Conservation (phyloP, 2,888 invertebrate species). For the Ophion ventricosus region DNA sequence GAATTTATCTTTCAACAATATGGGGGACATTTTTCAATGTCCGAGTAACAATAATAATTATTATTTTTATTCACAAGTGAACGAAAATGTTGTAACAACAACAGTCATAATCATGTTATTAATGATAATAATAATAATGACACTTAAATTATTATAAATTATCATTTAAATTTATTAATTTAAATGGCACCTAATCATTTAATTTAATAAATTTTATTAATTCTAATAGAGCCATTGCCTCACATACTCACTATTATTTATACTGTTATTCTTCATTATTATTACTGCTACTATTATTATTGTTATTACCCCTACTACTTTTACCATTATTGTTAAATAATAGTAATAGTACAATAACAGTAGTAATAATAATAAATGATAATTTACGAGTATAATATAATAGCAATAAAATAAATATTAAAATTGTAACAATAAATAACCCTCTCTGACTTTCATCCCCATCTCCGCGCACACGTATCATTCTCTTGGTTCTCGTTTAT, state of each 20-base stretch:
- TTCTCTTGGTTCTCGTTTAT: conserved; percentile 31
- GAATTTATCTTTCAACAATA: background rate
- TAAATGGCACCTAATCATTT: no score
- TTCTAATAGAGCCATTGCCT: background rate
- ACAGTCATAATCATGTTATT: background rate
- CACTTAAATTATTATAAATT: no score
- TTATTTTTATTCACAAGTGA: background rate
- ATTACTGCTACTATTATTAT: background rate
- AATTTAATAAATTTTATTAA: no score
- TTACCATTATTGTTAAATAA: no score
- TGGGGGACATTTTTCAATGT: background rate
- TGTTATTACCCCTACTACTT: background rate
- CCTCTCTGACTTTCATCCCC: conserved; percentile 23
- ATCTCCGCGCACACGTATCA: conserved; percentile 18
- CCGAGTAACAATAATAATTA: background rate
- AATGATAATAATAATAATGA: background rate
- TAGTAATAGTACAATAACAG: background rate
- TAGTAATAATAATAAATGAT: background rate
- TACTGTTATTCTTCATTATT: background rate
- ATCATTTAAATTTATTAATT: background rate
- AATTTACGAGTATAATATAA: background rate
- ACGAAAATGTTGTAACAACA: background rate
- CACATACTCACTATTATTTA: background rate
- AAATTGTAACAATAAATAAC: background rate
- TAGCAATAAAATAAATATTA: background rate